Evolutionary conservation across 2,888 invertebrate species (phyloP), one percentile per base, ranked within the genome.

Genomic region (Pandemis corylana): DNA sequence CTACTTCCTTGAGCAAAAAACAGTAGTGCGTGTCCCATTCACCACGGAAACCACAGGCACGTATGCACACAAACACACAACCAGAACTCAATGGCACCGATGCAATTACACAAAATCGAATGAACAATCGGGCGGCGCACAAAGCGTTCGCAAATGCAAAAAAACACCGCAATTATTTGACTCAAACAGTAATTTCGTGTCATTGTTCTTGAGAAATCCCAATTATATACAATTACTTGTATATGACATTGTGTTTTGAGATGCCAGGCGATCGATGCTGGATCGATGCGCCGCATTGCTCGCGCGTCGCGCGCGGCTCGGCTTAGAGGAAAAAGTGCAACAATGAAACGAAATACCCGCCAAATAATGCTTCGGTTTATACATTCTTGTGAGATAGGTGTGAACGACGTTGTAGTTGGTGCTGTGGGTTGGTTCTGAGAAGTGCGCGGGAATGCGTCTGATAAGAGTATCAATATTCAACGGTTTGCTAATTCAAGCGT

Each of bases 191-290:
- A 93, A 94, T 94, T 93, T 93, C 82, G 86, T 84, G 88, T 92
- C 93, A 93, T 94, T 94, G 94, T 94, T 94, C 94, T 91, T 87
- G 84, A 91, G 93, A 93, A 94, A 92, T 89, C 89, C 91, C 93
- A 94, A 94, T 94, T 94, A 94, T 92, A 92, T 93, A 93, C 93
- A 93, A 94, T 94, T 94, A 94, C 92, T 86, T 85, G 90, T 92
- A 92, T 93, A 92, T 91, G 92, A 93, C 93, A 93, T 87, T 91
- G 92, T 92, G 88, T 87, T 80, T 77, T 76, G 78, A 77, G 83
- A 90, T 93, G 88, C 92, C 89, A 78, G 79, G 79, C 84, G 88
- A 90, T 92, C 93, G 92, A 92, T 92, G 88, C 86, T 84, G 89
- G 85, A 88, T 92, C 91, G 91, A 90, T 89, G 85, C 82, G 79